phyloP scores from a whole-genome alignment of 2,888 invertebrate species.

The Pseudococcus viburni region DNA sequence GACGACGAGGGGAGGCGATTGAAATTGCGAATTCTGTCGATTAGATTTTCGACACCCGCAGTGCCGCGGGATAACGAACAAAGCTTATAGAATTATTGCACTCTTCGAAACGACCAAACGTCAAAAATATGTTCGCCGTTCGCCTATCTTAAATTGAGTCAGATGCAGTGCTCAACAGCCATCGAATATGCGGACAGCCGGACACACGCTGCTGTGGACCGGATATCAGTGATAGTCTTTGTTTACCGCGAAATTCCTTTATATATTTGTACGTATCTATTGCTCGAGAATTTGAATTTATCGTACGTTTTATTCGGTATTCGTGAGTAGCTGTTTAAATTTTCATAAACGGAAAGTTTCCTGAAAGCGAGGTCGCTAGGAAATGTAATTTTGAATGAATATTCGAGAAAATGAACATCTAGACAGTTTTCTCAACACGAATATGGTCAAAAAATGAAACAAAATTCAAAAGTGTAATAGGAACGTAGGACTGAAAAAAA shows the following conservation, averaged over 20 bases:
- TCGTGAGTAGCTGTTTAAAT: not conserved
- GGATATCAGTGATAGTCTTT: not conserved
- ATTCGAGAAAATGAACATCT: too few species aligned
- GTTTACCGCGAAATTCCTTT: too few species aligned
- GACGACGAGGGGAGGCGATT: not conserved
- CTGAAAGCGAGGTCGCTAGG: too few species aligned
- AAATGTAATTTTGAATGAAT: too few species aligned
- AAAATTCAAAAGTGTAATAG: too few species aligned
- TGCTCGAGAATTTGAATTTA: not conserved
- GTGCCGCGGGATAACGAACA: not conserved
- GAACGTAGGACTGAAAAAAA: too few species aligned
- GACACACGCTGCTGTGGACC: not conserved
- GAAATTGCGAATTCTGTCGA: slow-evolving; percentile 13
- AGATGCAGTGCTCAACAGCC: too few species aligned
- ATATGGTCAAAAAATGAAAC: too few species aligned
- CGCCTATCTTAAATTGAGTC: not conserved
- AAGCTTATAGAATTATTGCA: not conserved
- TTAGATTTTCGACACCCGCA: not conserved
- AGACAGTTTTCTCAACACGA: too few species aligned
- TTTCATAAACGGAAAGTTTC: not conserved
- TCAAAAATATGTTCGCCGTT: not conserved
- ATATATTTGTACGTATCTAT: too few species aligned
- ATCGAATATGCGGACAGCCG: not conserved
- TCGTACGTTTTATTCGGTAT: not conserved
- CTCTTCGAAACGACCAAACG: not conserved